phyloP scores from a whole-genome alignment of 2,113 vertebrate genomes.

The Actinemys pallida region DNA sequence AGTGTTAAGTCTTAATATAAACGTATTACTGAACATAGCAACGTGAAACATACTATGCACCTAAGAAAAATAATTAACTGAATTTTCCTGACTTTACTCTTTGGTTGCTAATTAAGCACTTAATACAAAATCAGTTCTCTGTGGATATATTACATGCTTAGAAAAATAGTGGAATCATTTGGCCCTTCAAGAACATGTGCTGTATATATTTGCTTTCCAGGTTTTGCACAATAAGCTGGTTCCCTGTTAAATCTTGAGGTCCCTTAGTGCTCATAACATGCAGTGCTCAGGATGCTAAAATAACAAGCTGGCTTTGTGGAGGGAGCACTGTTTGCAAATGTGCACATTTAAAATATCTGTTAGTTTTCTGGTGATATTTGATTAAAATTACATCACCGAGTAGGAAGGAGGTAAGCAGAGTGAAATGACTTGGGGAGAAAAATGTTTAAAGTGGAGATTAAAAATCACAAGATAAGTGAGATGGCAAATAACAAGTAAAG shows the following conservation, averaged over 20 bases:
- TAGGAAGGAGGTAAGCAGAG: not conserved
- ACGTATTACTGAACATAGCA: constrained; percentile 24
- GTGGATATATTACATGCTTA: not conserved
- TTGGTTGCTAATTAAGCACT: constrained; percentile 40
- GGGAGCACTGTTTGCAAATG: rapidly evolving
- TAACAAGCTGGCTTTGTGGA: not conserved
- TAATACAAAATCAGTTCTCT: constrained; percentile 17
- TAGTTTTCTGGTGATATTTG: not conserved
- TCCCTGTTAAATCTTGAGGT: not conserved
- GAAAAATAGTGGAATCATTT: not conserved
- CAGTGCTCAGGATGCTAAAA: not conserved
- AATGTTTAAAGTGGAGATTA: not conserved
- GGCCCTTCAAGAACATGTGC: not conserved
- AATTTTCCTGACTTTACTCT: constrained; percentile 31
- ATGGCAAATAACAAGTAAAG: not conserved
- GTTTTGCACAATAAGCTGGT: not conserved
- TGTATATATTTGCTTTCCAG: not conserved
- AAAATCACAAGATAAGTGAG: not conserved
- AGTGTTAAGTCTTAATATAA: constrained; percentile 54
- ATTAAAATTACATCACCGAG: not conserved
- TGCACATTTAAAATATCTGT: not conserved
- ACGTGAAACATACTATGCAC: constrained; percentile 30
- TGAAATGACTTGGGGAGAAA: not conserved
- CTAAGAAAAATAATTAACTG: constrained; percentile 60
- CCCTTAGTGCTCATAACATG: not conserved